Evolutionary conservation across 2,113 vertebrate genomes (phyloP), one percentile per base, ranked within the genome.

Genomic region (Pluvialis apricaria): DNA sequence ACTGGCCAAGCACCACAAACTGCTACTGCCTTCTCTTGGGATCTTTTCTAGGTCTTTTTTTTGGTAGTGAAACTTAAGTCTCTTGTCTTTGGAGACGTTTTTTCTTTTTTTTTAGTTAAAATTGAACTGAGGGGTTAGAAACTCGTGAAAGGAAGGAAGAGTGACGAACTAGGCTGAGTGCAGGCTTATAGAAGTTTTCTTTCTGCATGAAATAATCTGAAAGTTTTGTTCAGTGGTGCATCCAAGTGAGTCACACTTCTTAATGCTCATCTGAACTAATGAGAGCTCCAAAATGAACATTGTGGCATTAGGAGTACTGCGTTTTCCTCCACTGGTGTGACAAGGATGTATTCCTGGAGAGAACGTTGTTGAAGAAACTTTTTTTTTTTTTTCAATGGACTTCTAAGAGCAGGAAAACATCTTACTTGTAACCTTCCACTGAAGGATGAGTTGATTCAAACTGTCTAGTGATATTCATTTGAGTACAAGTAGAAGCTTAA

Each of bases 241-340:
- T 61, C 38, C 14, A 32, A 36, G 32, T 44, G 4, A 31, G 32
- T 73, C 40, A 45, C 38, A 36, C 13, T 21, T 38, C 15, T 45
- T 64, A 55, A 38, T 73, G 22, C 18, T 40, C 5, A 25, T 73
- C 54, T 81, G 42, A 72, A 17, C n/a, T 86, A 44, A 65, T 65
- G 44, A 60, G 14, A 69, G 14, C 0, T 5, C 36, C 36, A 20
- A 44, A 44, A 51, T 0, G 2, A 40, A 19, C 31, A 5, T 0
- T 47, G 21, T 81, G 21, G 66, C 42, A 1, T 72, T 31, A 52
- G 64, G 20, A 91, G 36, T n/a, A 8, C 40, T 42, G 54, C 69
- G 17, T 70, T 55, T 70, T 40, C 25, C 45, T 80, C 0, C 1
- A 4, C 21, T 51, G 28, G 9, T 76, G 51, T 80, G 40, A 55